These are phyloP conservation scores for Drosophila prostipennis DNA, from an alignment of 2,888 invertebrate species.

Conservation along the genomic window DNA sequence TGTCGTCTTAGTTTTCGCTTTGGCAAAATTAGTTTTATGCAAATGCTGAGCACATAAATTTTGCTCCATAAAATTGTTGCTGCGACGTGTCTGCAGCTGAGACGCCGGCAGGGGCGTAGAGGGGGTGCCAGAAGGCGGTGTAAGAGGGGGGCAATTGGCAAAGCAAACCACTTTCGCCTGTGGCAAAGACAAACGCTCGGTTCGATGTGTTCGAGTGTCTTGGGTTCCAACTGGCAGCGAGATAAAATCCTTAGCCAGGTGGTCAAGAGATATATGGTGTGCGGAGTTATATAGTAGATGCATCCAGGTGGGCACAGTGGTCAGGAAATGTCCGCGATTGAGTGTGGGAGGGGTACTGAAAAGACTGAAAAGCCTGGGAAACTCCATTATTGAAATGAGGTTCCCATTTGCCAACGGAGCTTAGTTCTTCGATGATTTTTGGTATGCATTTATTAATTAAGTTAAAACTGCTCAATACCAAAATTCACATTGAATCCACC, in stretches of 20 bases:
- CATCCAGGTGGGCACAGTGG: constrained; percentile 33
- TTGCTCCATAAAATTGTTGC: constrained; percentile 63
- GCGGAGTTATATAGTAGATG: constrained; percentile 22
- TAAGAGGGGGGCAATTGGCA: constrained; percentile 33
- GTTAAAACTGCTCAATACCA: not conserved
- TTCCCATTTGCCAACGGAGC: not conserved
- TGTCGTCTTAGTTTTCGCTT: constrained; percentile 52
- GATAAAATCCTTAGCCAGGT: constrained; percentile 49
- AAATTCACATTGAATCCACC: not conserved
- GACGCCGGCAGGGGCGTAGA: not conserved
- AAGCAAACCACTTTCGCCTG: constrained; percentile 68
- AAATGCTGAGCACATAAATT: constrained; percentile 76
- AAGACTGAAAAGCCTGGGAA: constrained; percentile 23
- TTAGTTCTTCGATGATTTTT: not conserved
- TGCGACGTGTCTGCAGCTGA: constrained; percentile 26
- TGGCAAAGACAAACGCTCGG: constrained; percentile 22
- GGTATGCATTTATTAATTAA: not conserved
- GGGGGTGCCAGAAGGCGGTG: constrained; percentile 1
- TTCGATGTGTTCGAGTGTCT: constrained; percentile 37
- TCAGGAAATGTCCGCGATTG: constrained; percentile 5
- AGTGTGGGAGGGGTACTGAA: constrained; percentile 1
- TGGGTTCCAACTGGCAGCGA: constrained; percentile 15
- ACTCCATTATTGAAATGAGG: constrained; percentile 21
- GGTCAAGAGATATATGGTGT: constrained; percentile 36
- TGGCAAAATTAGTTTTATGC: constrained; percentile 74